Evolutionary conservation across 2,888 invertebrate genomes (phyloP).

Genomic region (Drosophila ezoana): DNA sequence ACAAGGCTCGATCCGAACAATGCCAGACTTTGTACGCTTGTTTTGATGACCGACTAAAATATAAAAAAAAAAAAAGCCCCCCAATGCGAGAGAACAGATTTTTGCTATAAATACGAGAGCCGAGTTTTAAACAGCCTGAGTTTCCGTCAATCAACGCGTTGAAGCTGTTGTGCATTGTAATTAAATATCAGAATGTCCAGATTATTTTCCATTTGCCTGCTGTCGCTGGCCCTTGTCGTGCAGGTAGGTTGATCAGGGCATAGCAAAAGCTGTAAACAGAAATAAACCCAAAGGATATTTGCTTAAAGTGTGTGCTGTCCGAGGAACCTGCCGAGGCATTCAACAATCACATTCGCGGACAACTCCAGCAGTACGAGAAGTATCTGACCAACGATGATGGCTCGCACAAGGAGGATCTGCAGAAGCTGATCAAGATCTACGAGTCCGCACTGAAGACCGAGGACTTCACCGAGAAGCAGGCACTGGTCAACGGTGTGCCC

Average conservation of each 20-base stretch:
- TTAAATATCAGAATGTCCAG: conserved; percentile 59
- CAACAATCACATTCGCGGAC: conserved; percentile 68
- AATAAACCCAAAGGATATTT: conserved; percentile 1
- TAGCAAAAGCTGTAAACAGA: not conserved
- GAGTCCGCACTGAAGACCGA: conserved; percentile 67
- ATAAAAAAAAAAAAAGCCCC: conserved; percentile 39
- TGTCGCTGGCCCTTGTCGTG: conserved; percentile 55
- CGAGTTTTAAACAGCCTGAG: conserved; percentile 38
- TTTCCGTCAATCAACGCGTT: conserved; percentile 54
- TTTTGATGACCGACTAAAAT: conserved; percentile 44
- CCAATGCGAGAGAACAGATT: conserved; percentile 49
- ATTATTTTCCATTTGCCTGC: conserved; percentile 58
- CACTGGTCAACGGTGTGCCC: conserved; percentile 50
- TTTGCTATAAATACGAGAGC: conserved; percentile 67
- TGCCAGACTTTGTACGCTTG: conserved; percentile 59
- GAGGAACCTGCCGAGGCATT: conserved; percentile 61
- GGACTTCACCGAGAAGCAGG: conserved; percentile 62
- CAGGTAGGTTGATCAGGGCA: conserved; percentile 58
- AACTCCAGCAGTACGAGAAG: conserved; percentile 62
- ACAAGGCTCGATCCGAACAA: conserved; percentile 53
- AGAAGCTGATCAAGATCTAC: conserved; percentile 67
- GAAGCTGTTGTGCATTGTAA: conserved; percentile 38
- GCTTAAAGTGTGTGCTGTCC: conserved; percentile 49
- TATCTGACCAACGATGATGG: conserved; percentile 61
- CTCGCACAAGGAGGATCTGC: conserved; percentile 63